These are phyloP conservation scores for Peromyscus maniculatus DNA, from an alignment of 2,113 vertebrate species.

Conservation along the genomic window DNA sequence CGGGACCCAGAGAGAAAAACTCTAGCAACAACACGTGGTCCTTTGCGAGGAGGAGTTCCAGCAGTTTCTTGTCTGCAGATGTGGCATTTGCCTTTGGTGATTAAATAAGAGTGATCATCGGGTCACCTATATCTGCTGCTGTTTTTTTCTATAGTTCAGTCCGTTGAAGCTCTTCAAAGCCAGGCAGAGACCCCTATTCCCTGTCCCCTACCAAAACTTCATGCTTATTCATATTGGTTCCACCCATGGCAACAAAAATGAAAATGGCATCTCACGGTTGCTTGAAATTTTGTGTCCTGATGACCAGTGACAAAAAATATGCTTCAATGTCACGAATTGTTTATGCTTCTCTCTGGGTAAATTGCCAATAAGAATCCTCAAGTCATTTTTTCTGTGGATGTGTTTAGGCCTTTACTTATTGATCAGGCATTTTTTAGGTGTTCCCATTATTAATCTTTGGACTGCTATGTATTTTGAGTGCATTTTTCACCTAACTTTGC, in stretches of 20 bases:
- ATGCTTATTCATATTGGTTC: background rate
- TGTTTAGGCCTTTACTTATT: conserved; percentile 39
- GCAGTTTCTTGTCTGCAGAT: background rate
- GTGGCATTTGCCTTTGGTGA: background rate
- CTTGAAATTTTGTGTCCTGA: background rate
- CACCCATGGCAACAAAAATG: background rate
- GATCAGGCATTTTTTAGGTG: conserved; percentile 52
- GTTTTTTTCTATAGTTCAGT: background rate
- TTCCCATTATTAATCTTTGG: conserved; percentile 58
- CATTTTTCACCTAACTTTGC: background rate
- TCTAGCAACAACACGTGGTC: too few species aligned
- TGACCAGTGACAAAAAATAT: background rate
- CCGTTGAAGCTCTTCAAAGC: background rate
- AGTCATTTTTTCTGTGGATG: conserved; percentile 40
- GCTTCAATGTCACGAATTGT: background rate
- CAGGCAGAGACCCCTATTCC: background rate
- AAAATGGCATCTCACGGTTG: background rate
- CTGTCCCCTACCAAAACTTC: fast-evolving
- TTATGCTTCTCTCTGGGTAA: background rate
- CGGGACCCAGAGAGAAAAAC: too few species aligned
- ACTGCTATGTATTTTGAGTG: conserved; percentile 17
- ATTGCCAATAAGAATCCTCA: background rate
- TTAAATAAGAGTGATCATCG: background rate
- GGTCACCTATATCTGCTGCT: background rate
- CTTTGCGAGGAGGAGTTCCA: background rate